phyloP scores from a whole-genome alignment of 2,888 invertebrate species.

The Clitarchus hookeri region DNA sequence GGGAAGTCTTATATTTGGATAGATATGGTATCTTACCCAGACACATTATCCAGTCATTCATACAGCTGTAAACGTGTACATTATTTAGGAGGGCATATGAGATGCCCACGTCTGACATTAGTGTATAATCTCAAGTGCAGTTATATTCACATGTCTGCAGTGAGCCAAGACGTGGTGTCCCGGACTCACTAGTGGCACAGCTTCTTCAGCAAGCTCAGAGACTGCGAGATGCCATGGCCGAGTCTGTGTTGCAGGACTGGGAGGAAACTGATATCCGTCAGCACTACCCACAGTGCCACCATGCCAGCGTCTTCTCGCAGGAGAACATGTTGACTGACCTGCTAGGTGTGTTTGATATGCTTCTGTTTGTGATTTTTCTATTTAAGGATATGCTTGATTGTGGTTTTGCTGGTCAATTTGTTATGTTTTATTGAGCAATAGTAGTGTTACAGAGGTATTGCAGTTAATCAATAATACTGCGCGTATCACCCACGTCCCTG shows the following conservation, averaged over 20 bases:
- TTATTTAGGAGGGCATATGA: too few relatives aligned
- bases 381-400: background rate
- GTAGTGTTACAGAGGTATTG: too few relatives aligned
- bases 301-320: background rate
- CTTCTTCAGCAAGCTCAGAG: background rate
- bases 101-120: too few relatives aligned
- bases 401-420: background rate
- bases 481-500: too few relatives aligned
- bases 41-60: too few relatives aligned
- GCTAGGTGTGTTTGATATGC: background rate
- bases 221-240: slow-evolving; percentile 1
- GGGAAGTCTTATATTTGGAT: too few relatives aligned
- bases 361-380: background rate
- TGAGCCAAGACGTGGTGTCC: background rate
- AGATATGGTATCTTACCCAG: too few relatives aligned
- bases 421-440: too few relatives aligned
- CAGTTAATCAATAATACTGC: too few relatives aligned
- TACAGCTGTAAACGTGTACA: too few relatives aligned
- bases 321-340: background rate
- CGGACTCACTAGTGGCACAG: background rate
- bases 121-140: too few relatives aligned
- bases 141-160: background rate
- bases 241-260: background rate
- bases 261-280: background rate
- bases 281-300: background rate